Conservation (phyloP, 1,140 invertebrate species). For the Nasonia vitripennis region DNA sequence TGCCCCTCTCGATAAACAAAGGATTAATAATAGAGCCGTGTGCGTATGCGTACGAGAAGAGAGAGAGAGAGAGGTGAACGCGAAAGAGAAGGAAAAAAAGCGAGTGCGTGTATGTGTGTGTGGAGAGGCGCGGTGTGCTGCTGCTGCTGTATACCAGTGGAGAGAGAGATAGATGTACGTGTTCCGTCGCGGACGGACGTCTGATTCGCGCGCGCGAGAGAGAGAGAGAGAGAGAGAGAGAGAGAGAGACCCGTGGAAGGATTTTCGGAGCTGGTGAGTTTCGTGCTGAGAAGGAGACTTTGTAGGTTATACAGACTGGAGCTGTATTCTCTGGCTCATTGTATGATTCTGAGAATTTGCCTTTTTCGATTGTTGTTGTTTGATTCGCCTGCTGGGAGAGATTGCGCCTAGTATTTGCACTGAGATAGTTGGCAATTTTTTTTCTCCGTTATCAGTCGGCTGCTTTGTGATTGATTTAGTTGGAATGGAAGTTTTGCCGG, state of each 20-base stretch:
- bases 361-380: not conserved
- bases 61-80: constrained; percentile 35
- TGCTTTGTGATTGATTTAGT: not conserved
- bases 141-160: not conserved
- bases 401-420: not conserved
- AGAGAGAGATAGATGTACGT: not conserved
- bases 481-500: not conserved
- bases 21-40: constrained; percentile 25
- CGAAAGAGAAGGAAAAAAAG: not conserved
- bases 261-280: not conserved
- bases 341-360: not conserved
- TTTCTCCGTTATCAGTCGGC: not conserved
- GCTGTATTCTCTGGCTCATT: not conserved
- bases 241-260: not conserved
- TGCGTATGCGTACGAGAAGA: not conserved
- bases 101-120: not conserved
- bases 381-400: not conserved
- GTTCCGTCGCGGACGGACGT: not conserved
- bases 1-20: constrained; percentile 20
- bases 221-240: not conserved
- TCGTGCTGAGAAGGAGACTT: not conserved
- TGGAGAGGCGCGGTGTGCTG: not conserved
- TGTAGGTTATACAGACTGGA: not conserved
- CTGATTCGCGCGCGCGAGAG: not conserved
- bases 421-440: not conserved